These are phyloP conservation scores for Spermophilus dauricus DNA, from an alignment of 2,113 vertebrate genomes.

Conservation along the genomic window DNA sequence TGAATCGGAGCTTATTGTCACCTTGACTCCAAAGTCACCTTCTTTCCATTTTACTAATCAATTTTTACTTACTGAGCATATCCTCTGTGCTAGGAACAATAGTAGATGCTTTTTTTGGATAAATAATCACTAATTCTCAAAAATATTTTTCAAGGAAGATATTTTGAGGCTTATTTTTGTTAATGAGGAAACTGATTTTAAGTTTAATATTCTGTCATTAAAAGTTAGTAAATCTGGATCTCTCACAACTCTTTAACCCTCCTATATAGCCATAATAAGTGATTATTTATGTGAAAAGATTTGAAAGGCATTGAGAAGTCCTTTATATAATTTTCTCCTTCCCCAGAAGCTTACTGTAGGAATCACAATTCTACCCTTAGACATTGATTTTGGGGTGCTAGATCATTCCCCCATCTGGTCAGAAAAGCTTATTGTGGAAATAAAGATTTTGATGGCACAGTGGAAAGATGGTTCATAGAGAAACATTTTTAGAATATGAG, in stretches of 20 bases:
- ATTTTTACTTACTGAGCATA: background rate
- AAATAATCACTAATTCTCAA: conserved; percentile 24
- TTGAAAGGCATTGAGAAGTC: background rate
- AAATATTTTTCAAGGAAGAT: background rate
- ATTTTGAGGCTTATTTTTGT: conserved; percentile 9
- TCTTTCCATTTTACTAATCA: background rate
- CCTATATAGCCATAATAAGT: background rate
- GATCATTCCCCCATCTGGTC: background rate
- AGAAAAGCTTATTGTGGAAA: background rate
- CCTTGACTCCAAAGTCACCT: background rate
- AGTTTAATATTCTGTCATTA: background rate
- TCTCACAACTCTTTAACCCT: background rate
- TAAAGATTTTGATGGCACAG: background rate
- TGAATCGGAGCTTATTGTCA: background rate
- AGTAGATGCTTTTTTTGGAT: background rate
- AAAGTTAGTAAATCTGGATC: background rate
- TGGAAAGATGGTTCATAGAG: background rate
- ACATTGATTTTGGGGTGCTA: conserved; percentile 30
- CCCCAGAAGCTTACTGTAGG: background rate
- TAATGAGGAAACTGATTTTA: background rate
- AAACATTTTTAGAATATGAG: background rate
- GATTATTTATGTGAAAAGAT: conserved; percentile 2
- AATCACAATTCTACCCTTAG: conserved; percentile 11
- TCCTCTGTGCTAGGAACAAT: background rate
- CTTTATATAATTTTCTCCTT: background rate